Conservation (phyloP, 2,888 invertebrate species). For the Elegia similella region DNA sequence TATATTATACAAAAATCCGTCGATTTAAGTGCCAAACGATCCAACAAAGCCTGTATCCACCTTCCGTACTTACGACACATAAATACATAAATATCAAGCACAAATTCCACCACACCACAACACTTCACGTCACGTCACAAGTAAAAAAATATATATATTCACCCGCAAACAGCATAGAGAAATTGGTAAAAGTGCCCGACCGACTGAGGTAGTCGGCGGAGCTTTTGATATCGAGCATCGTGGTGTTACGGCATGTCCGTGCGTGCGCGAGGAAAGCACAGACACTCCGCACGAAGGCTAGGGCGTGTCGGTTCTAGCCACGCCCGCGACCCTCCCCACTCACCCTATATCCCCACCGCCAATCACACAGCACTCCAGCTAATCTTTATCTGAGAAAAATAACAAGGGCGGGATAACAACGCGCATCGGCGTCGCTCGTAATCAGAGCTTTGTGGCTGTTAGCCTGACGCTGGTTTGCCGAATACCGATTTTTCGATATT, state of each 20-base stretch:
- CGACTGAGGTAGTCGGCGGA: conserved; percentile 95
- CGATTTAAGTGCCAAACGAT: neutral
- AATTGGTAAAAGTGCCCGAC: conserved; percentile 95
- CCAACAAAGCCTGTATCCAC: neutral
- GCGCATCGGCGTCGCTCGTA: conserved; percentile 58
- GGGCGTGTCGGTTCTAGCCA: conserved; percentile 47
- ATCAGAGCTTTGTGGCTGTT: conserved; percentile 74
- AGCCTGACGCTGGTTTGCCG: conserved; percentile 57
- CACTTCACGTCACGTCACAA: conserved; percentile 26
- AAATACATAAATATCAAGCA: conserved; percentile 1
- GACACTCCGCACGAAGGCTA: conserved; percentile 21
- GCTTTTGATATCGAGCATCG: conserved; percentile 95
- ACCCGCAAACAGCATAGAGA: conserved; percentile 97
- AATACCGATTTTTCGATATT: conserved; percentile 68
- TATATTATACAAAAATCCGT: neutral
- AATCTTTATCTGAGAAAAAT: conserved; percentile 81
- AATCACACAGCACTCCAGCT: conserved; percentile 72
- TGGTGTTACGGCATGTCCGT: conserved; percentile 56
- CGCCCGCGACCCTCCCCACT: conserved; percentile 39
- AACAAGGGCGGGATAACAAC: conserved; percentile 80
- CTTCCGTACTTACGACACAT: conserved; percentile 13
- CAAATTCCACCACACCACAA: neutral
- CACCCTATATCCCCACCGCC: conserved; percentile 53
- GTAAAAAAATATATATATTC: conserved; percentile 63
- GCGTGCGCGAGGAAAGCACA: conserved; percentile 46